Evolutionary conservation across 37 sponge, comb jelly and placozoan species (phyloP).

Genomic region (Beroe forskalii): DNA sequence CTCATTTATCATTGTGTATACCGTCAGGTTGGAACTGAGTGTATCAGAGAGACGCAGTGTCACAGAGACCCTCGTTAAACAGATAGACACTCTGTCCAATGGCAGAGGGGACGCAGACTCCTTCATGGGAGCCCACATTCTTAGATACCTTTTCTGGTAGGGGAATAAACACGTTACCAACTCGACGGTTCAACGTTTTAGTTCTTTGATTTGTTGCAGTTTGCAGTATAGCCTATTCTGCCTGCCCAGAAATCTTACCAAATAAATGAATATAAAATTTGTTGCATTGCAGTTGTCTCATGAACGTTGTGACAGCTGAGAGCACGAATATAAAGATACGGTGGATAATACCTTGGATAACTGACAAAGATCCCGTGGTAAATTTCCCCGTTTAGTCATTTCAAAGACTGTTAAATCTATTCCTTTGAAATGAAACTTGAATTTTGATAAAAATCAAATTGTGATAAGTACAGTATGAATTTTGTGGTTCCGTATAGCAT

Average conservation of each 20-base stretch:
- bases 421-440: too few species aligned
- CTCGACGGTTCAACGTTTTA: not conserved
- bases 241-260: too few species aligned
- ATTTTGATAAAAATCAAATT: too few species aligned
- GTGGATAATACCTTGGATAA: conserved; percentile 59
- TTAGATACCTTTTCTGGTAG: conserved; percentile 41
- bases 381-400: too few species aligned
- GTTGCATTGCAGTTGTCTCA: conserved; percentile 41
- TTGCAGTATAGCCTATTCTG: too few species aligned
- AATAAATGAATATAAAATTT: too few species aligned
- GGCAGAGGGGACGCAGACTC: conserved; percentile 46
- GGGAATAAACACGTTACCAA: not conserved
- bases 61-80: not conserved
- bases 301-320: conserved; percentile 1
- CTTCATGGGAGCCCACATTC: conserved; percentile 59
- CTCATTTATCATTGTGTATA: too few species aligned
- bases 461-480: too few species aligned
- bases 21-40: not conserved
- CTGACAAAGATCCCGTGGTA: conserved; percentile 64
- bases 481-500: too few species aligned
- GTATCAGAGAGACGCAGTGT: not conserved
- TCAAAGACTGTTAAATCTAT: too few species aligned
- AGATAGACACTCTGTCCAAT: conserved; percentile 23
- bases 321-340: conserved; percentile 43
- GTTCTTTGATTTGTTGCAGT: too few species aligned